Evolutionary conservation across 2,888 invertebrate genomes (phyloP), one percentile per base, ranked within the genome.

Genomic region (Philopedon plagiatum): DNA sequence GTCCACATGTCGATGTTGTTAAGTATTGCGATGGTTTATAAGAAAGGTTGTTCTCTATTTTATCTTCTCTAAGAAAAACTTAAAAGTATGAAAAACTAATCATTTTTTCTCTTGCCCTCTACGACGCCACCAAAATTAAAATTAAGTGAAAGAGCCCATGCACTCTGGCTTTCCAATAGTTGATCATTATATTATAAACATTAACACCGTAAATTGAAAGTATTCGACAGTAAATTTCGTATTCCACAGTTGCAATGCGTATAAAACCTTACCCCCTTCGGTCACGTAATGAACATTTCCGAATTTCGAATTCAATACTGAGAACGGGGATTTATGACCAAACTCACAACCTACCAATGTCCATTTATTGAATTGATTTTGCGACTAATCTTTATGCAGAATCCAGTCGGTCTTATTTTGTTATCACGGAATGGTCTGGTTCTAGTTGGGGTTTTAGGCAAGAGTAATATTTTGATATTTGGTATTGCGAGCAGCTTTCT

Each of bases 251-350:
- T 51, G 77, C 76, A 71, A 66, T 37, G 26, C 68, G 73, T 78
- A 78, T 80, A 78, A 80, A 80, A 77, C 77, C 77, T 80, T 80
- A 79, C 77, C 79, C 80, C 80, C 75, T 78, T 80, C 77, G 79
- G 82, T 82, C 83, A 83, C 83, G 83, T 83, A 83, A 82, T 81
- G 80, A 81, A 82, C 83, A 80, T 83, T 82, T 81, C 81, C 81
- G 80, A 83, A 83, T 82, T 83, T 81, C 80, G 80, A 79, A 81
- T 83, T 82, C 82, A 79, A 81, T 82, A 80, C 80, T 79, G 74
- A 80, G 79, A 81, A 76, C 79, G 78, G 75, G 80, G 79, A 81
- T 77, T 79, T 77, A 78, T 76, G 34, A 46, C 26, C 49, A 23
- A 39, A 70, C 70, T 57, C 63, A 32, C 63, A 34, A 44, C 46